These are phyloP conservation scores for Aegithalos caudatus DNA, from an alignment of 2,113 vertebrate genomes.

Conservation along the genomic window DNA sequence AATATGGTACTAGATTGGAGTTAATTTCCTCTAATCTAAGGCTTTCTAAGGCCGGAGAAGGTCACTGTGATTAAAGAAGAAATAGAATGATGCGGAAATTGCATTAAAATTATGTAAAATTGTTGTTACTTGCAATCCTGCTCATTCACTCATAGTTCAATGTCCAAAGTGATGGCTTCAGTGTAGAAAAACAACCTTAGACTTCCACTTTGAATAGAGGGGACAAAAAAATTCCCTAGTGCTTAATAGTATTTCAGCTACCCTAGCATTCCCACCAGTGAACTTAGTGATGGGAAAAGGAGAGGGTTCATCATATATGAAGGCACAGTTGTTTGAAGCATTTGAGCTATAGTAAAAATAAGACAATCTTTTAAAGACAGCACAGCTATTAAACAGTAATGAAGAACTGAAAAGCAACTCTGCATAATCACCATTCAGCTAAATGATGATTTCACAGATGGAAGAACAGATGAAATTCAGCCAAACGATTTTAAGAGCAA, in stretches of 20 bases:
- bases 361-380: constrained; percentile 56
- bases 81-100: not conserved
- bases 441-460: constrained; percentile 76
- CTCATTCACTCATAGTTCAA: not conserved
- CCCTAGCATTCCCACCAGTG: not conserved
- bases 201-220: not conserved
- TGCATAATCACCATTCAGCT: constrained; percentile 65
- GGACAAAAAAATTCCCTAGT: not conserved
- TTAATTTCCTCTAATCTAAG: not conserved
- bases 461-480: constrained; percentile 74
- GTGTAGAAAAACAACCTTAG: not conserved
- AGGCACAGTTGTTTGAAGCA: not conserved
- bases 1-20: not conserved
- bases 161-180: not conserved
- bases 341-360: constrained; percentile 26
- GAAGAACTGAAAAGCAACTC: constrained; percentile 64
- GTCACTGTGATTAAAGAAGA: not conserved
- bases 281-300: not conserved
- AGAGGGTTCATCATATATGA: not conserved
- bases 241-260: not conserved
- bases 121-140: not conserved
- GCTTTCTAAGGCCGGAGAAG: not conserved
- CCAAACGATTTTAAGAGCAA: constrained; percentile 62
- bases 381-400: constrained; percentile 64
- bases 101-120: not conserved